These are phyloP conservation scores for Iguana delicatissima DNA, from an alignment of 2,797 vertebrate genomes.

Conservation along the genomic window DNA sequence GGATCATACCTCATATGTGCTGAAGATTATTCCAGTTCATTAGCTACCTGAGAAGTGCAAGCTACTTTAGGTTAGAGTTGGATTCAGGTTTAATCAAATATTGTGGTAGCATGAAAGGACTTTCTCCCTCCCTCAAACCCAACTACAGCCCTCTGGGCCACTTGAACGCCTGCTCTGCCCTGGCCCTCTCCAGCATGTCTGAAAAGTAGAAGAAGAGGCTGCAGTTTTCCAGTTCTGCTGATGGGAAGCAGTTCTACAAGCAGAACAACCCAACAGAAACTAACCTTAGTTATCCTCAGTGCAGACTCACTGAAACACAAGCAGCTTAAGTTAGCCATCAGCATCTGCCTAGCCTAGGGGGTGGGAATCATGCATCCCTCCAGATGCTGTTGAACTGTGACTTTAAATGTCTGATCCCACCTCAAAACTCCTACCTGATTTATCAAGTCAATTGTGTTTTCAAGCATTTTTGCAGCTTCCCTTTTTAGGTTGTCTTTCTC, in stretches of 20 bases:
- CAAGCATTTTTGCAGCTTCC: conserved; percentile 86
- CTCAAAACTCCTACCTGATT: conserved; percentile 85
- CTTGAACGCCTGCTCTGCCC: not conserved
- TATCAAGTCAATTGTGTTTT: conserved; percentile 87
- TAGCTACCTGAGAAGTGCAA: not conserved
- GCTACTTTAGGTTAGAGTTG: not conserved
- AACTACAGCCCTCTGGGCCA: no score
- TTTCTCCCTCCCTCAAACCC: no score
- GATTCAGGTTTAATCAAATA: not conserved
- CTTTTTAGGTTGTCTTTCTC: conserved; percentile 81
- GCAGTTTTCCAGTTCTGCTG: not conserved
- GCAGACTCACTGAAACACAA: not conserved
- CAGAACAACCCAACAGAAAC: not conserved
- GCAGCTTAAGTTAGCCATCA: not conserved
- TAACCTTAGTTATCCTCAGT: not conserved
- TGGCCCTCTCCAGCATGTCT: not conserved
- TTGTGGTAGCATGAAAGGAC: no score
- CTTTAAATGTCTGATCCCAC: not conserved
- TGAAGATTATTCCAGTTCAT: not conserved
- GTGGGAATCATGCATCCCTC: not conserved
- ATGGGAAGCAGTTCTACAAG: not conserved
- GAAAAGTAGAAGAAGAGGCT: not conserved
- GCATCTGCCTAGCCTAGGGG: not conserved
- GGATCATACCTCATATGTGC: not conserved
- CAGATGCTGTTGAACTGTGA: not conserved